Percentiles rank a stretch among this genome's conserved stretches.
These are phyloP conservation scores for Argopecten irradians DNA, from an alignment of 1,140 invertebrate species.

Conservation along the genomic window DNA sequence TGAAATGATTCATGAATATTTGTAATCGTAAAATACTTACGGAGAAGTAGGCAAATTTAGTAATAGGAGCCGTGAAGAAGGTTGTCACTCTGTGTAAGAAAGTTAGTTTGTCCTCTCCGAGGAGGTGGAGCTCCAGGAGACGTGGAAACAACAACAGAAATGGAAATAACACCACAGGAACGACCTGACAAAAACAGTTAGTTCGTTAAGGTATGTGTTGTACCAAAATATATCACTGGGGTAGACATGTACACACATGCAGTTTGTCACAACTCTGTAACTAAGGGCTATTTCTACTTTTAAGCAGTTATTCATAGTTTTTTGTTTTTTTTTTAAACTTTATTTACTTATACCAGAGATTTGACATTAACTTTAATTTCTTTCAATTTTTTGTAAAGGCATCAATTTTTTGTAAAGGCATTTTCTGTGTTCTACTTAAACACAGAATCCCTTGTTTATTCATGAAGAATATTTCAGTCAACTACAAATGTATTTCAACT, in stretches of 20 bases:
- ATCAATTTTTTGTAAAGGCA: too few species aligned
- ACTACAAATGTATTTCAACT: too few species aligned
- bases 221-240: not conserved
- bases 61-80: slow-evolving; percentile 70
- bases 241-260: not conserved
- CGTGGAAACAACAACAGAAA: slow-evolving; percentile 47
- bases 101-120: slow-evolving; percentile 47
- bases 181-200: slow-evolving; percentile 56
- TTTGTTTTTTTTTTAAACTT: too few species aligned
- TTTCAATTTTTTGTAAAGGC: too few species aligned
- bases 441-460: too few species aligned
- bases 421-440: too few species aligned
- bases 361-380: too few species aligned
- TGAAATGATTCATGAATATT: not conserved
- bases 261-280: not conserved
- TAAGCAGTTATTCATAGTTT: too few species aligned
- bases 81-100: slow-evolving; percentile 55
- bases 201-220: not conserved
- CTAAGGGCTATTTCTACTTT: too few species aligned
- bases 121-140: slow-evolving; percentile 54
- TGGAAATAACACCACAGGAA: slow-evolving; percentile 57
- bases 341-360: too few species aligned
- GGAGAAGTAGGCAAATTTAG: slow-evolving; percentile 68
- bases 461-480: too few species aligned
- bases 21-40: slow-evolving; percentile 54